Evolutionary conservation across 2,888 invertebrate genomes (phyloP).

Genomic region (Pachliopta kotzebuea): DNA sequence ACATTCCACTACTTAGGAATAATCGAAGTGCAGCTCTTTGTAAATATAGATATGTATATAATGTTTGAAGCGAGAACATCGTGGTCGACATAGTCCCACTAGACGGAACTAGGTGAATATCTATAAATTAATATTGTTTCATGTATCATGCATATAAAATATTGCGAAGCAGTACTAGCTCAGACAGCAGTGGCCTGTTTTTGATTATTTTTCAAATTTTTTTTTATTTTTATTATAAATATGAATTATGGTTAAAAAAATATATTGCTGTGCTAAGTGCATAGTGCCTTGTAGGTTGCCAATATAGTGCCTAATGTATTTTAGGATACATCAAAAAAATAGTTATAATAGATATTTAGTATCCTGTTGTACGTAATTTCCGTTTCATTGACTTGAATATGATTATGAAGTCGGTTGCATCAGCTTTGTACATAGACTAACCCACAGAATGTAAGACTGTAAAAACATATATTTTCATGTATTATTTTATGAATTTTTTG

Average conservation of each 20-base stretch:
- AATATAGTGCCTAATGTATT: slow-evolving; percentile 79
- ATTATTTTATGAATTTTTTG: slow-evolving; percentile 9
- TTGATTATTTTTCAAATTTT: slow-evolving; percentile 31
- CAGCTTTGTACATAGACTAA: slow-evolving; percentile 24
- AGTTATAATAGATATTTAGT: slow-evolving; percentile 39
- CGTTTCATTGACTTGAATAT: slow-evolving; percentile 23
- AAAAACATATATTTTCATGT: slow-evolving; percentile 14
- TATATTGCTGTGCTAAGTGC: slow-evolving; percentile 78
- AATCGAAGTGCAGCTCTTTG: slow-evolving; percentile 59
- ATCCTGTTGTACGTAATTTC: slow-evolving; percentile 34
- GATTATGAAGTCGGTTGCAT: slow-evolving; percentile 17
- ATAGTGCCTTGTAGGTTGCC: slow-evolving; percentile 82
- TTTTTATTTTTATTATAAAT: slow-evolving; percentile 46
- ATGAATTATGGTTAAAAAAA: slow-evolving; percentile 56
- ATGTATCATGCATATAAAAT: slow-evolving; percentile 27
- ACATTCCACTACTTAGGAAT: slow-evolving; percentile 67
- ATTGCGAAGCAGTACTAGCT: slow-evolving; percentile 39
- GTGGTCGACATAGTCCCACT: slow-evolving; percentile 35
- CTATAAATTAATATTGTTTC: slow-evolving; percentile 20
- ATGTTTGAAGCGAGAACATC: slow-evolving; percentile 36
- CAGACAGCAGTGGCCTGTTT: slow-evolving; percentile 37
- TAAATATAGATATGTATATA: slow-evolving; percentile 76
- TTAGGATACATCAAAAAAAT: slow-evolving; percentile 41
- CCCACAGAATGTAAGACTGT: slow-evolving; percentile 29
- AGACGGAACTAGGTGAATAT: slow-evolving; percentile 38